phyloP scores from a whole-genome alignment of 2,888 invertebrate genomes.

The Sipunculus nudus region DNA sequence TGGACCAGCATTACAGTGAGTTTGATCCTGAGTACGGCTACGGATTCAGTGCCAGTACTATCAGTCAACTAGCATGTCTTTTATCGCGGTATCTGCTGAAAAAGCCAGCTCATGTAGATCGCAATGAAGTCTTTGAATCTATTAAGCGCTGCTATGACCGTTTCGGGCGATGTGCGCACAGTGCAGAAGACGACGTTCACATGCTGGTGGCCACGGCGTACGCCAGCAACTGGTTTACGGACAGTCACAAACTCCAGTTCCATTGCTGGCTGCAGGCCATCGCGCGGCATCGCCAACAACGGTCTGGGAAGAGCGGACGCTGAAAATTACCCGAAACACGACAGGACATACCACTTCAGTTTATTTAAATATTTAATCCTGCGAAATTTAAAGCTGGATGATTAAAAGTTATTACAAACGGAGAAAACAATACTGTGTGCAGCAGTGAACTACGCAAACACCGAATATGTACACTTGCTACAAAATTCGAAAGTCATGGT shows the following conservation, averaged over 20 bases:
- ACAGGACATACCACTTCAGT: no score
- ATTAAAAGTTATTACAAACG: no score
- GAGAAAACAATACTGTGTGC: no score
- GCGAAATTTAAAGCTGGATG: no score
- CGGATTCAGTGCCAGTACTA: constrained; percentile 51
- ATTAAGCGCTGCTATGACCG: constrained; percentile 55
- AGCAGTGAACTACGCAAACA: no score
- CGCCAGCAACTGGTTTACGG: constrained; percentile 60
- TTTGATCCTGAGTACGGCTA: constrained; percentile 55
- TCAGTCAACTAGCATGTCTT: constrained; percentile 52
- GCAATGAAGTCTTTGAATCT: constrained; percentile 49
- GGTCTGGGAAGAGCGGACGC: no score
- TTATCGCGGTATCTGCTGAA: constrained; percentile 50
- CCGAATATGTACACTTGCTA: no score
- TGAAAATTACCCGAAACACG: no score
- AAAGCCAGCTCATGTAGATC: constrained; percentile 54
- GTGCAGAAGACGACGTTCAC: constrained; percentile 53
- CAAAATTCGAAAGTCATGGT: no score
- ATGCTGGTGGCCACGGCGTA: constrained; percentile 62
- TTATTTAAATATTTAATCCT: no score
- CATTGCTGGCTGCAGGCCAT: constrained; percentile 58
- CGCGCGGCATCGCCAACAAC: no score
- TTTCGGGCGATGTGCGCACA: constrained; percentile 32
- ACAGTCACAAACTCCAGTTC: constrained; percentile 47
- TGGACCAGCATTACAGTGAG: constrained; percentile 46